Conservation (phyloP, 2,888 invertebrate genomes). For the Dasypolia templi region DNA sequence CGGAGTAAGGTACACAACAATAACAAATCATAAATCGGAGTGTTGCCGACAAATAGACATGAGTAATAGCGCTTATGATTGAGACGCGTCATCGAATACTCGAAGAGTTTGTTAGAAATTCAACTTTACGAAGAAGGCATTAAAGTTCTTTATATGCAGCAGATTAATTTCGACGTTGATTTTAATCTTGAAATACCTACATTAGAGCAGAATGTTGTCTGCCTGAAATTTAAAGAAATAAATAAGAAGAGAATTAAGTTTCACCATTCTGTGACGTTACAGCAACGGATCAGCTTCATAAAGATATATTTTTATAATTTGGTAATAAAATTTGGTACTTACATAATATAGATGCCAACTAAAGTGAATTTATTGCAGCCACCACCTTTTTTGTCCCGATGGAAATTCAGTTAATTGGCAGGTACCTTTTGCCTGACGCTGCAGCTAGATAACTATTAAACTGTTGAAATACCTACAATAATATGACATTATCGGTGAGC, state of each 20-base stretch:
- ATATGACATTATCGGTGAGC: too few relatives aligned
- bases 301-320: neutral
- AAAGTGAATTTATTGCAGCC: too few relatives aligned
- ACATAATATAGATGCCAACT: too few relatives aligned
- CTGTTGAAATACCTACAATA: too few relatives aligned
- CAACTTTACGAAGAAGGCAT: fast-evolving
- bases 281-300: neutral
- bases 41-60: constrained; percentile 44
- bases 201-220: constrained; percentile 2
- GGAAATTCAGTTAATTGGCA: neutral
- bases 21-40: constrained; percentile 19
- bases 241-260: neutral
- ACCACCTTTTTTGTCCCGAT: neutral
- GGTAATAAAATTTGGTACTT: too few relatives aligned
- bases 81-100: constrained; percentile 63
- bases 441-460: too few relatives aligned
- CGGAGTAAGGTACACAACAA: neutral
- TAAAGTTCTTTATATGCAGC: neutral
- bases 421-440: too few relatives aligned
- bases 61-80: constrained; percentile 72
- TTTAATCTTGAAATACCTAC: constrained; percentile 5
- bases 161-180: neutral
- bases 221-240: neutral
- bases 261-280: too few relatives aligned
- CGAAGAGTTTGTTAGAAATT: neutral